These are phyloP conservation scores for Physeter macrocephalus DNA, from an alignment of 2,113 vertebrate species.

Conservation along the genomic window DNA sequence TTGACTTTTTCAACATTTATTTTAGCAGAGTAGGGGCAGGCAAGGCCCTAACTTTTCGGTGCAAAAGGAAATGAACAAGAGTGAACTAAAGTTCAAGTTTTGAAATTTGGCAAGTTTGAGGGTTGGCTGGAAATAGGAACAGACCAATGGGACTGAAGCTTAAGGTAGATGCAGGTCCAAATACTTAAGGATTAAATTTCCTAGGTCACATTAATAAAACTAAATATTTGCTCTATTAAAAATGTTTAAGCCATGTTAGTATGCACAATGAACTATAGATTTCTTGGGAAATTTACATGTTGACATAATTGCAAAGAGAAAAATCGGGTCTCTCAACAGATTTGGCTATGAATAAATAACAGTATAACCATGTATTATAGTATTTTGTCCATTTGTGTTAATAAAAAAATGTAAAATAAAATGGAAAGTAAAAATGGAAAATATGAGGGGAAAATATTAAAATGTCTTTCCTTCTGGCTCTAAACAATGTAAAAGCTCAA, in stretches of 20 bases:
- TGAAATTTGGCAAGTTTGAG: background rate
- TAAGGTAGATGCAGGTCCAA: background rate
- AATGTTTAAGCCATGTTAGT: background rate
- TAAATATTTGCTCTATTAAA: background rate
- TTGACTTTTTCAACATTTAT: background rate
- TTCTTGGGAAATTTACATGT: background rate
- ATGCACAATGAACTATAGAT: background rate
- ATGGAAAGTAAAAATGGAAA: background rate
- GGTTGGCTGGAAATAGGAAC: background rate
- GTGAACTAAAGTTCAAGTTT: background rate
- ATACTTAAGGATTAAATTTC: background rate
- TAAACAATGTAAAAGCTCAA: background rate
- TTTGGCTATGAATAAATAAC: background rate
- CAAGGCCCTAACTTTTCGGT: background rate
- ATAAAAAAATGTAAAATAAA: background rate
- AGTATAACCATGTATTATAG: background rate
- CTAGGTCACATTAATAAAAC: background rate
- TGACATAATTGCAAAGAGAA: background rate
- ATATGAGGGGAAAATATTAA: background rate
- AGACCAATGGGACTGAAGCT: background rate
- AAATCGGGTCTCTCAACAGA: background rate
- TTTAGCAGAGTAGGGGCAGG: background rate
- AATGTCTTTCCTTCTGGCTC: background rate
- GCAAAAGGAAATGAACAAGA: background rate
- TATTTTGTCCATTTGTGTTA: background rate